Evolutionary conservation across 2,888 invertebrate species (phyloP).

Genomic region (Netelia melanura): DNA sequence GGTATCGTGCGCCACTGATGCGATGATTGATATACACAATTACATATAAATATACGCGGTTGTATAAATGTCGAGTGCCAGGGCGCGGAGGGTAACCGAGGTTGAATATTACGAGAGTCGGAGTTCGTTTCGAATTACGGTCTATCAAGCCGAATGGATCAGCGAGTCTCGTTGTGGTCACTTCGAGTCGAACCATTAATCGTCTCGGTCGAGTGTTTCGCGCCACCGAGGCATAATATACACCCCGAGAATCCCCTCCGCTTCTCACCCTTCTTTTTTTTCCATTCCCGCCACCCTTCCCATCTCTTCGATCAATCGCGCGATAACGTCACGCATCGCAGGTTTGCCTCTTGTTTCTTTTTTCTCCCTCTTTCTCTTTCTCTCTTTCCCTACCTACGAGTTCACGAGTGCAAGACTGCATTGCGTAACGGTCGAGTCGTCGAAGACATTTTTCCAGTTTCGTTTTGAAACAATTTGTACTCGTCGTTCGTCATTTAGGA

Average conservation of each 20-base stretch:
- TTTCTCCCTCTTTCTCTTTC: not conserved
- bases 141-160: conserved; percentile 52
- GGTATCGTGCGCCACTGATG: not conserved
- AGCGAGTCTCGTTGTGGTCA: conserved; percentile 42
- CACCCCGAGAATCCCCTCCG: conserved; percentile 10
- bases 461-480: conserved; percentile 39
- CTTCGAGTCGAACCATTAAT: conserved; percentile 54
- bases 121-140: conserved; percentile 43
- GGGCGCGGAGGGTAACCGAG: not conserved
- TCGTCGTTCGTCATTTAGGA: conserved; percentile 10
- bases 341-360: conserved; percentile 9
- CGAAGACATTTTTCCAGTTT: conserved; percentile 25
- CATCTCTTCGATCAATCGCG: conserved; percentile 57
- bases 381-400: conserved; percentile 29
- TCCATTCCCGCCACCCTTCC: conserved; percentile 14
- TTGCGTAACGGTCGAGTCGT: not conserved
- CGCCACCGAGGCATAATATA: conserved; percentile 41
- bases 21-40: conserved; percentile 11
- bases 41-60: not conserved
- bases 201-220: conserved; percentile 42
- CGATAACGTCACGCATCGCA: conserved; percentile 65
- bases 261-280: not conserved
- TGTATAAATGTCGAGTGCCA: not conserved
- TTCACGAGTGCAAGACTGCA: not conserved
- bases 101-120: conserved; percentile 22